Base-by-base conservation (phyloP, 2,888 invertebrate species). In the Caenorhabditis wallacei region DNA sequence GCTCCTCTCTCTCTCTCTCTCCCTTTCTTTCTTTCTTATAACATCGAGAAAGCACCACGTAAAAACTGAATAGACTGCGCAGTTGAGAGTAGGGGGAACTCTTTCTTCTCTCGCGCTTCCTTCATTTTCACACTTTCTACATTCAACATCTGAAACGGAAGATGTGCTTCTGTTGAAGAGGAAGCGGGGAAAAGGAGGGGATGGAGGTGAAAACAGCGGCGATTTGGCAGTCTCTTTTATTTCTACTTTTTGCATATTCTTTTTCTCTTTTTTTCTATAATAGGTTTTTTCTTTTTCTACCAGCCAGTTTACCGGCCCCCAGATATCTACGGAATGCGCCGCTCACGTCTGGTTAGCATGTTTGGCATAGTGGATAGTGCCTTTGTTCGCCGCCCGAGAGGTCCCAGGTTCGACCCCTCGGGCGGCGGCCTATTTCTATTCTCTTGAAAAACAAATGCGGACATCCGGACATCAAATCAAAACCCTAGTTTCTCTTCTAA, bases 141-240 rank as follows among this genome's bases (percentile, higher is more conserved):
- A 30, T 53, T 16, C 37, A n/a, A n/a, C 57, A 48, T 66, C 66
- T 53, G 66, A 53, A 66, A 66, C 37, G 66, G 66, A 66, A 53
- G 53, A 66, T 24, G 37, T 66, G 66, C 53, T 22, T 24, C 51
- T 64, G 11, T 11, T 24, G 51, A 11, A 20, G 48, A n/a, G 26
- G 26, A 22, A 37, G 24, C 1, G n/a, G 30, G 43, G 11, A 30
- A 35, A 8, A 48, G 18, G 20, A 8, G 53, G 53, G 66, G 66
- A 66, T 53, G 66, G 53, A 53, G 66, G 66, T 66, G 66, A 66
- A 66, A 66, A 66, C 66, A 66, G 66, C 66, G 53, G 53, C 66
- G 66, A 66, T 66, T 66, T 66, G 22, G 66, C 20, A 2, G 37
- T 22, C 59, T 48, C 53, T 37, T 48, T 53, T 53, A 56, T 53